Conservation (phyloP, 2,888 invertebrate species). For the Phasia obesa region DNA sequence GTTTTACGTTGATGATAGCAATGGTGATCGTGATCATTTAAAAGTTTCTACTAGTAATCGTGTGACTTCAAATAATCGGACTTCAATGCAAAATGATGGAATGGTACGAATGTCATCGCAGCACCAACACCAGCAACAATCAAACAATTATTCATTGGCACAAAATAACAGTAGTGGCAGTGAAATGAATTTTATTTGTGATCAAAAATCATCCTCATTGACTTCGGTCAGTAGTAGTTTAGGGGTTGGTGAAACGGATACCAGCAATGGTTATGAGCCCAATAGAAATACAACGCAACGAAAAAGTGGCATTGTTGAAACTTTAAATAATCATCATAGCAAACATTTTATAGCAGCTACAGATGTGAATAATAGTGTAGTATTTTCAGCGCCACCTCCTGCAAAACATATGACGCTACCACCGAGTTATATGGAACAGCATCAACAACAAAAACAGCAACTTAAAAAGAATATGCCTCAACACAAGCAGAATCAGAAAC, state of each 20-base stretch:
- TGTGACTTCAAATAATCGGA: conserved; percentile 41
- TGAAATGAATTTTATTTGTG: conserved; percentile 72
- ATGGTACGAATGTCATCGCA: conserved; percentile 61
- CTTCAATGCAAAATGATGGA: conserved; percentile 62
- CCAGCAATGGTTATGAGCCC: conserved; percentile 64
- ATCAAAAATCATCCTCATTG: conserved; percentile 72
- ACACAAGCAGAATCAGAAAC: conserved; percentile 23
- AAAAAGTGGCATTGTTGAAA: conserved; percentile 38
- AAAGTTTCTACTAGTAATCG: conserved; percentile 67
- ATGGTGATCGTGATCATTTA: conserved; percentile 66
- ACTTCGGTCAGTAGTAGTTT: conserved; percentile 70
- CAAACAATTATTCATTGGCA: conserved; percentile 71
- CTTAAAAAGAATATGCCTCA: conserved; percentile 37
- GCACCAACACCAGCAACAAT: conserved; percentile 60
- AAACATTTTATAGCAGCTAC: conserved; percentile 52
- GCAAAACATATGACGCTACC: conserved; percentile 51
- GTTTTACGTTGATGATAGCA: conserved; percentile 70
- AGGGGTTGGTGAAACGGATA: conserved; percentile 57
- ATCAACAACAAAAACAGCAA: conserved; percentile 25
- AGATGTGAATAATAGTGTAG: conserved; percentile 51
- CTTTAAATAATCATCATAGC: conserved; percentile 55
- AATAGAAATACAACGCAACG: conserved; percentile 54
- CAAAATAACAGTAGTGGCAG: conserved; percentile 72
- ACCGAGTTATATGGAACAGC: conserved; percentile 58
- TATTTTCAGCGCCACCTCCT: conserved; percentile 45